phyloP scores from a whole-genome alignment of 1,140 invertebrate species.

The Conus ventricosus region DNA sequence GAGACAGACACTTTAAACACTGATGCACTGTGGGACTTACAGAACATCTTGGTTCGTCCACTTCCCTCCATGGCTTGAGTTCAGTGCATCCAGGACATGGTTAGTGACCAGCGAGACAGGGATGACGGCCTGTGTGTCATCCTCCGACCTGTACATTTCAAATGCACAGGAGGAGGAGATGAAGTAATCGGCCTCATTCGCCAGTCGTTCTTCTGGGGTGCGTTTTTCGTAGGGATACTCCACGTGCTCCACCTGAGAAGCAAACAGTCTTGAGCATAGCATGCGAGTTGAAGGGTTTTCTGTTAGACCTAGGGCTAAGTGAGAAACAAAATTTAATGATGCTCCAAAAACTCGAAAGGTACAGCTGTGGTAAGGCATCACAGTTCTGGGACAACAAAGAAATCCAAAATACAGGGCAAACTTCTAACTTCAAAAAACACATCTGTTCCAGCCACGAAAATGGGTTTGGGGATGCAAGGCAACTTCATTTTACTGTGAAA shows the following conservation, averaged over 20 bases:
- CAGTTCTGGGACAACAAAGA: too few species aligned
- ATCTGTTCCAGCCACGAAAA: too few species aligned
- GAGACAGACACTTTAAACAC: too few species aligned
- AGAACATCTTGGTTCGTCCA: neutral
- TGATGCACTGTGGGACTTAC: neutral
- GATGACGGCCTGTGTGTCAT: neutral
- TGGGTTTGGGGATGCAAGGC: too few species aligned
- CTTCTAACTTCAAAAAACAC: too few species aligned
- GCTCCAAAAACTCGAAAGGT: too few species aligned
- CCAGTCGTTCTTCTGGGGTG: neutral
- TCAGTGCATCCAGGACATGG: neutral
- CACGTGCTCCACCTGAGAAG: neutral
- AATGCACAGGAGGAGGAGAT: neutral
- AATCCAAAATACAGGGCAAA: too few species aligned
- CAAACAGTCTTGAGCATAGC: neutral
- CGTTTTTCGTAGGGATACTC: conserved; percentile 1
- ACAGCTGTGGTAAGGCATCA: too few species aligned
- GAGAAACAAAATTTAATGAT: too few species aligned
- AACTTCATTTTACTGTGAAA: too few species aligned
- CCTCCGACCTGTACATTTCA: neutral
- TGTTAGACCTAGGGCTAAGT: too few species aligned
- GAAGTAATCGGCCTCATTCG: neutral
- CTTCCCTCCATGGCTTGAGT: neutral
- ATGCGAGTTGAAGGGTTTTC: too few species aligned
- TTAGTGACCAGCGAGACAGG: neutral